These are phyloP conservation scores for Erebia epiphron DNA, from an alignment of 2,888 invertebrate species.

Conservation along the genomic window DNA sequence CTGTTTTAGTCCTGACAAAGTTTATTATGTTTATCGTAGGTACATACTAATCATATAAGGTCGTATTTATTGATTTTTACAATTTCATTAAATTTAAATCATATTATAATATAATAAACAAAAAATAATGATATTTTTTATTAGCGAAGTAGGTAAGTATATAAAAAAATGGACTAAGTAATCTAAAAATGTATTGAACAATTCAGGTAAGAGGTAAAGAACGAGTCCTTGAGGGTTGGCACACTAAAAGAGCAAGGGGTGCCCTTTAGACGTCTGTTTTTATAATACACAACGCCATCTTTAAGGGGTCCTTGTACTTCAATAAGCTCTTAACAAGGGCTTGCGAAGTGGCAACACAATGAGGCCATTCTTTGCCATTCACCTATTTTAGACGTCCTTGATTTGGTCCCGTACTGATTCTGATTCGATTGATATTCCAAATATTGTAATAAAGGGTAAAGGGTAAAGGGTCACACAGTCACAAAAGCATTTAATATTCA, in stretches of 20 bases:
- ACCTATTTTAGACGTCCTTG: slow-evolving; percentile 76
- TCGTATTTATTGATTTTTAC: too few relatives aligned
- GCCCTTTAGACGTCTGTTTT: slow-evolving; percentile 60
- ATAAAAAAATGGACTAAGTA: slow-evolving; percentile 20
- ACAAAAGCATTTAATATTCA: slow-evolving; percentile 62
- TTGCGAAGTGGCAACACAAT: slow-evolving; percentile 67
- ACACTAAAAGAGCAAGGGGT: slow-evolving; percentile 78
- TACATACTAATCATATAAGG: too few relatives aligned
- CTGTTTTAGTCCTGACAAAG: too few relatives aligned
- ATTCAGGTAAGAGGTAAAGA: slow-evolving; percentile 64
- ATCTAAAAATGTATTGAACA: slow-evolving; percentile 18
- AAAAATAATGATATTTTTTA: background rate
- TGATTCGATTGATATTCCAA: slow-evolving; percentile 40
- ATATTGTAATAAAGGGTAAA: slow-evolving; percentile 54
- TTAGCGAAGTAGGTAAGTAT: background rate
- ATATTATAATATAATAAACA: too few relatives aligned
- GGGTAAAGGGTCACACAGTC: slow-evolving; percentile 68
- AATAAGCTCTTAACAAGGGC: slow-evolving; percentile 76
- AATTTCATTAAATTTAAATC: too few relatives aligned
- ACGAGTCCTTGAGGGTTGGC: slow-evolving; percentile 59
- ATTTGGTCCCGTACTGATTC: slow-evolving; percentile 49
- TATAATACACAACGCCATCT: slow-evolving; percentile 61
- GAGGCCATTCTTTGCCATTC: slow-evolving; percentile 62
- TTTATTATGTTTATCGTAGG: too few relatives aligned
- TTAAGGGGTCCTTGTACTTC: slow-evolving; percentile 68